Base-by-base conservation (phyloP, 2,888 invertebrate species). In the Ceramica pisi region DNA sequence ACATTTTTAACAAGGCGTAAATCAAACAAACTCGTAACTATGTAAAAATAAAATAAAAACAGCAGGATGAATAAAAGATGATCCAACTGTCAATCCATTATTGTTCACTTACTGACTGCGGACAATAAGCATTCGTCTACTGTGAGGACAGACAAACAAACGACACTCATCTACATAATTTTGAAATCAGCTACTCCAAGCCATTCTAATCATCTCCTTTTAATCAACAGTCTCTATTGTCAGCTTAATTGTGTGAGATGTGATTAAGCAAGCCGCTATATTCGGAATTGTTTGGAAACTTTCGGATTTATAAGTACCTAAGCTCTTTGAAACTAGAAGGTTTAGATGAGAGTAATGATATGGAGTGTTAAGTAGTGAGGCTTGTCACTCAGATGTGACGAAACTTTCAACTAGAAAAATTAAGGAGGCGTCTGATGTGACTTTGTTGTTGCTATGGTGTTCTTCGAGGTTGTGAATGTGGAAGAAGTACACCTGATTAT, bases 181-280 rank as follows among this genome's bases (percentile, higher is more conserved):
- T 86, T 46, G 75, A 80, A 85, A 88, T 86, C 88, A 88, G 88
- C 88, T 75, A 75, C 84, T 84, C 60, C 50, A 48, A 78, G 79
- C 75, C 76, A 86, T 82, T 80, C 80, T 81, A 87, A 86, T 87
- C 82, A 46, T 81, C 84, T 80, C 83, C 84, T 87, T 88, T 89
- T 88, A 88, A 89, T 89, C 88, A 89, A 84, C 80, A 78, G 82
- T 72, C 72, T 71, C 87, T 84, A 86, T 89, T 89, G 88, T 88
- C 86, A 85, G 88, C 86, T 81, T 84, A 87, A 90, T 87, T 88
- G 86, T 86, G 80, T 82, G 80, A 81, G 80, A 81, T 78, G 81
- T 80, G 56, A 57, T 85, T 84, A 84, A 83, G 71, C 55, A 50
- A 75, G 71, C 68, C 67, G 70, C 72, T 72, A 75, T 81, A 82